phyloP scores from a whole-genome alignment of 2,113 vertebrate species.

The Spea multiplicata region DNA sequence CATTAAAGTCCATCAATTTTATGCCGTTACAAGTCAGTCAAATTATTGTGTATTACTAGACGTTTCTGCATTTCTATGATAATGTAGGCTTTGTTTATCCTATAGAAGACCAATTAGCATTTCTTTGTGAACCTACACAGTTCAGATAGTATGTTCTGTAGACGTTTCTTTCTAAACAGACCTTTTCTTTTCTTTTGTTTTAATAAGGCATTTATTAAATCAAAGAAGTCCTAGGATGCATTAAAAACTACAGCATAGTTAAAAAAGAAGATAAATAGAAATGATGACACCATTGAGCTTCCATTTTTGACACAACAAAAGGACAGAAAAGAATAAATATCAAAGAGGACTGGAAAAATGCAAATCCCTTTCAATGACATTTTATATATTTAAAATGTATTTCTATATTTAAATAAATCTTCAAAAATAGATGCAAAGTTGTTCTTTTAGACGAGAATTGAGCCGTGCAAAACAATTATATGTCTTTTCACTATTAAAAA shows the following conservation, averaged over 20 bases:
- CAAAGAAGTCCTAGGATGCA: neutral
- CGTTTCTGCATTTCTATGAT: constrained; percentile 4
- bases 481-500: too few relatives aligned
- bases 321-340: neutral
- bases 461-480: too few relatives aligned
- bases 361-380: neutral
- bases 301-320: neutral
- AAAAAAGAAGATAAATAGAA: neutral
- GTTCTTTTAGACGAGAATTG: too few relatives aligned
- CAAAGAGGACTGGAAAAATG: neutral
- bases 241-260: neutral
- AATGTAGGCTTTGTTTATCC: neutral
- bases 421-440: too few relatives aligned
- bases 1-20: neutral
- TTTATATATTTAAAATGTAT: neutral
- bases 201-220: neutral
- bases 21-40: neutral
- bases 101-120: constrained; percentile 9
- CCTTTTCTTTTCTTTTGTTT: neutral
- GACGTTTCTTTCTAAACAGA: neutral
- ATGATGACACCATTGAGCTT: neutral
- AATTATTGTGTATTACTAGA: neutral
- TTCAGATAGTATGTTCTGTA: neutral
- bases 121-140: neutral
- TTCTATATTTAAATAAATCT: too few relatives aligned